Evolutionary conservation across 2,888 invertebrate genomes (phyloP).

Genomic region (Drosophila hamatofila): DNA sequence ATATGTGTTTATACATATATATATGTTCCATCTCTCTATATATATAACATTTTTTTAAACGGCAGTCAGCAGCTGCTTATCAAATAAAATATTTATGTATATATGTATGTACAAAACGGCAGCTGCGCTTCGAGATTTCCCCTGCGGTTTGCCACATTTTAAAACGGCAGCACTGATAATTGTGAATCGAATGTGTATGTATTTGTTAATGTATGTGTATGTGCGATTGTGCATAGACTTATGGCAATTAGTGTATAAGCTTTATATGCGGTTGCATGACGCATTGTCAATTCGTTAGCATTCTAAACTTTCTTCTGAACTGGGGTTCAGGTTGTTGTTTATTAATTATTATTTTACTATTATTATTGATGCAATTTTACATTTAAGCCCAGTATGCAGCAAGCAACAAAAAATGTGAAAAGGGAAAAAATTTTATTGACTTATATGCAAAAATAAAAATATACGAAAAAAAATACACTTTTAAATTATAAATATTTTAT

Average conservation of each 20-base stretch:
- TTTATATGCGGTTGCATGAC: slow-evolving; percentile 16
- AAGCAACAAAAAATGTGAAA: background rate
- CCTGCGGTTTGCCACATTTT: slow-evolving; percentile 37
- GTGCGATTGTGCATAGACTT: slow-evolving; percentile 1
- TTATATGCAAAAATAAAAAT: no score
- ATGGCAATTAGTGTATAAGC: slow-evolving; percentile 23
- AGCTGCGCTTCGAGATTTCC: slow-evolving; percentile 49
- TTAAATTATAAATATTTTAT: no score
- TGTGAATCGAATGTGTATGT: background rate
- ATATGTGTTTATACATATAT: background rate
- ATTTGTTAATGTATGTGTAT: background rate
- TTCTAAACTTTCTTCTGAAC: slow-evolving; percentile 5
- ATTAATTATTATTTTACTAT: background rate
- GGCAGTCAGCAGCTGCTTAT: slow-evolving; percentile 43
- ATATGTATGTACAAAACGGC: slow-evolving; percentile 6
- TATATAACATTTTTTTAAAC: slow-evolving; percentile 6
- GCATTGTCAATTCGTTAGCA: slow-evolving; percentile 7
- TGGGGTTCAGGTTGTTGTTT: background rate
- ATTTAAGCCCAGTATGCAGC: background rate
- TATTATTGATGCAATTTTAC: background rate
- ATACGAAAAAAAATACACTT: no score
- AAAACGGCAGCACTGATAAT: slow-evolving; percentile 30
- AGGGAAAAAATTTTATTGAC: background rate
- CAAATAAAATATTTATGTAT: slow-evolving; percentile 26
- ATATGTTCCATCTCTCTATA: background rate